Evolutionary conservation across 2,888 invertebrate genomes (phyloP), one percentile per base, ranked within the genome.

Genomic region (Amorpha juglandis): DNA sequence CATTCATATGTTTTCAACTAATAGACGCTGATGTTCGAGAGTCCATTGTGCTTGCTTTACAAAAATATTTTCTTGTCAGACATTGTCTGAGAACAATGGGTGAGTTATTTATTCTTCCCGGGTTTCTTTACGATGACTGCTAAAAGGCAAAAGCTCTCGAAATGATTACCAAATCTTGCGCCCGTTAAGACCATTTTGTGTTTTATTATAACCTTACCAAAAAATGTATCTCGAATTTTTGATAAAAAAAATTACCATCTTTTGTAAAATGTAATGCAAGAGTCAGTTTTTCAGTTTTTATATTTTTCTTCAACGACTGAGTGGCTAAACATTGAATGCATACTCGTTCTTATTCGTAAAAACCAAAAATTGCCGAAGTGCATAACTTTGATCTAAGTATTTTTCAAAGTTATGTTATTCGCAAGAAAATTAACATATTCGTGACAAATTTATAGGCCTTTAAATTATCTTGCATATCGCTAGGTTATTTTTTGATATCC

Each of bases 51-150:
- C 65, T 45, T 53, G 63, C 62, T 67, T 62, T 63, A 66, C 63
- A 67, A 66, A 69, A 69, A 72, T 66, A 69, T 69, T 70, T 64
- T 67, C 68, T 48, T 63, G 50, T 62, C 70, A 62, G 64, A 68
- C 71, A 70, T 71, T 71, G 67, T 69, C 42, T 65, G 62, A 64
- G 66, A 69, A 71, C 70, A 71, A 71, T 67, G 63, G 70, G 16
- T 64, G 63, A 42, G 58, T 58, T 65, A 65, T 65, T 58, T 62
- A 67, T 67, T 70, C 65, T 69, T 69, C 63, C 62, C 62, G 52
- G 66, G 65, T 64, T 42, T 65, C 65, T 35, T 68, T 65, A 65
- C 67, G 65, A 66, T 47, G 63, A 33, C 63, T 48, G 65, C 65
- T 63, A 63, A 66, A 66, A 66, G 66, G 63, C 53, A 47, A 66